Percentiles rank a stretch among this genome's conserved stretches.
Evolutionary conservation across 2,888 invertebrate species (phyloP).

Genomic region (Oithona nana): DNA sequence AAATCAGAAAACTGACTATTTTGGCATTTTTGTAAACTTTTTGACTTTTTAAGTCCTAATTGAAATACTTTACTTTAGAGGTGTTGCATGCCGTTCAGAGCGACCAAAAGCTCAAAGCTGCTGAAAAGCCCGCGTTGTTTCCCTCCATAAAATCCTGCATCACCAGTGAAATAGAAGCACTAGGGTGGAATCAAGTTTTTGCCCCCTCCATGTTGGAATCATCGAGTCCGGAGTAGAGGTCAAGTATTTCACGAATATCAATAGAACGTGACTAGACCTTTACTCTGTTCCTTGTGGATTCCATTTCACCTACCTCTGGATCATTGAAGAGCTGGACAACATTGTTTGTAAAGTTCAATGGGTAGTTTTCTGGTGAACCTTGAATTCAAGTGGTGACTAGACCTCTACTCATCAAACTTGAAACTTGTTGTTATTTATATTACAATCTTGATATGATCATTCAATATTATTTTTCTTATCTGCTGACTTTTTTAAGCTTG

Average conservation of each 20-base stretch:
- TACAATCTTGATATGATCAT: too few species aligned
- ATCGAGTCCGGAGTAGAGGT: neutral
- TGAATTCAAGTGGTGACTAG: neutral
- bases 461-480: too few species aligned
- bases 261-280: neutral
- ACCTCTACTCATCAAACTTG: neutral
- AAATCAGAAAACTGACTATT: too few species aligned
- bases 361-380: neutral
- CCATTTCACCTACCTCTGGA: too few species aligned
- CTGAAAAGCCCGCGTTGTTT: neutral
- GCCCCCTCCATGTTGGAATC: neutral
- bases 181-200: neutral
- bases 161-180: neutral
- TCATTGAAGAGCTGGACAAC: neutral
- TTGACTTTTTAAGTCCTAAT: neutral
- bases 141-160: neutral
- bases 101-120: neutral
- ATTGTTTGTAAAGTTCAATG: neutral
- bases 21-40: neutral
- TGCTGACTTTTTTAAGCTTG: too few species aligned
- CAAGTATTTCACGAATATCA: neutral
- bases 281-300: neutral
- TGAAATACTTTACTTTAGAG: neutral
- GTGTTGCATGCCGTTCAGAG: neutral
- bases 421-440: too few species aligned